A percentile compares a stretch with the other conserved stretches of the same genome.
phyloP scores from a whole-genome alignment of 2,113 vertebrate species.

The Callorhinus ursinus region DNA sequence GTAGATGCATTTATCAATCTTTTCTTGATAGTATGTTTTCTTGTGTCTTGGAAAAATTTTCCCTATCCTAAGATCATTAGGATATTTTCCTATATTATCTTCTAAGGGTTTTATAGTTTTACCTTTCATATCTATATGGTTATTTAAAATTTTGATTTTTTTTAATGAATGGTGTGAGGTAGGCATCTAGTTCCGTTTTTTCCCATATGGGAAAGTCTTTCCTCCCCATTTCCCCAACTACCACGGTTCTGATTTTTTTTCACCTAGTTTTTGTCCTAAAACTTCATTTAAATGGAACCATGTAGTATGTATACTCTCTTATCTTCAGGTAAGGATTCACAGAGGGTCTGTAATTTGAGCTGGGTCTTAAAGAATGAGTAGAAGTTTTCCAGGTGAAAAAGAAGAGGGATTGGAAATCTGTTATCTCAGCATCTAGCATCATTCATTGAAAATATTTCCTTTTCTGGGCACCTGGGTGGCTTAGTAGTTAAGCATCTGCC shows the following conservation, averaged over 20 bases:
- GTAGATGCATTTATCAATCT: neutral
- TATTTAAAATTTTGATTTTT: neutral
- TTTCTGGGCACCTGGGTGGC: no score
- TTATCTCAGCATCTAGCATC: neutral
- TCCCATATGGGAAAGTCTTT: neutral
- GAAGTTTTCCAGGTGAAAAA: neutral
- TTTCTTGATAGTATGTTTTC: neutral
- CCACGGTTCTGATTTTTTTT: no score
- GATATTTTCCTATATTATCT: neutral
- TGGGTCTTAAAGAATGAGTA: neutral
- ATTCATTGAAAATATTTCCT: neutral
- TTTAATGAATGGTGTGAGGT: neutral
- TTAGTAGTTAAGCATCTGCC: no score
- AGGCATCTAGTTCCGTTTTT: neutral
- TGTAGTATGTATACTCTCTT: no score
- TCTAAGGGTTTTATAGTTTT: neutral
- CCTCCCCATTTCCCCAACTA: no score
- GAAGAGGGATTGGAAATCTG: neutral
- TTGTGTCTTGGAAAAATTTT: neutral
- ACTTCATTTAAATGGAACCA: no score
- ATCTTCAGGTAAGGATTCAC: neutral
- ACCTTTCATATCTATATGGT: neutral
- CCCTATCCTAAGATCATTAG: neutral
- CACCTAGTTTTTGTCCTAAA: no score
- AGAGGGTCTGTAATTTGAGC: neutral